phyloP scores from a whole-genome alignment of 2,113 vertebrate species.

The Xenopus laevis region DNA sequence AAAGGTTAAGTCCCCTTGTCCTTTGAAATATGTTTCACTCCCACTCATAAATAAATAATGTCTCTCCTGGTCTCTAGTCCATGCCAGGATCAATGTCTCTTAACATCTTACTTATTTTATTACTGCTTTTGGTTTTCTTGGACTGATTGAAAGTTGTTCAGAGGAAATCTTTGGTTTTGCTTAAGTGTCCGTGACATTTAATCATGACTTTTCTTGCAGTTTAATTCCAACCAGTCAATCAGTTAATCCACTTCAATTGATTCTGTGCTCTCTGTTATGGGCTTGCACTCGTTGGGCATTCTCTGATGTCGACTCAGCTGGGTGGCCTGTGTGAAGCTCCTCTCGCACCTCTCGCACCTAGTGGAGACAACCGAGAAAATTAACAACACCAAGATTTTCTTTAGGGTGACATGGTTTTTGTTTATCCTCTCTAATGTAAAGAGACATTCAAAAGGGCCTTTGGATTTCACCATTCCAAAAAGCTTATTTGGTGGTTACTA shows the following conservation, averaged over 20 bases:
- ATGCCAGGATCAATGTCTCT: conserved; percentile 84
- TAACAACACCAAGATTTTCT: conserved; percentile 60
- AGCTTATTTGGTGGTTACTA: conserved; percentile 86
- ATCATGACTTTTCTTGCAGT: conserved; percentile 91
- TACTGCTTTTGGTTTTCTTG: conserved; percentile 89
- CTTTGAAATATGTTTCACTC: conserved; percentile 69
- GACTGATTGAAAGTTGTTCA: conserved; percentile 88
- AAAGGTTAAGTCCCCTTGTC: conserved; percentile 70
- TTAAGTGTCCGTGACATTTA: conserved; percentile 95
- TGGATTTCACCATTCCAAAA: conserved; percentile 76
- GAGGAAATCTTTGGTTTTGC: conserved; percentile 98
- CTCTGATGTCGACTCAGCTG: conserved; percentile 98
- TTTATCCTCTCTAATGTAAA: conserved; percentile 76
- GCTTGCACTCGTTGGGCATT: conserved; percentile 99
- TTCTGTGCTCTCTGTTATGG: conserved; percentile 93
- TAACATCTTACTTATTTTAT: conserved; percentile 93
- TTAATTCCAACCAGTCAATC: conserved; percentile 86
- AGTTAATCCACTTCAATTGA: conserved; percentile 99
- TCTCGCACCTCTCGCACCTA: conserved; percentile 96
- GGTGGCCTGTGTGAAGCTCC: conserved; percentile 98
- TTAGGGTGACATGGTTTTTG: conserved; percentile 59
- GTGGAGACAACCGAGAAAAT: conserved; percentile 75
- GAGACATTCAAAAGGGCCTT: conserved; percentile 85
- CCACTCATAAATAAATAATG: conserved; percentile 93
- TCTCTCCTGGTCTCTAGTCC: conserved; percentile 72